phyloP scores from a whole-genome alignment of 1,140 invertebrate species.

The Psix sp. region DNA sequence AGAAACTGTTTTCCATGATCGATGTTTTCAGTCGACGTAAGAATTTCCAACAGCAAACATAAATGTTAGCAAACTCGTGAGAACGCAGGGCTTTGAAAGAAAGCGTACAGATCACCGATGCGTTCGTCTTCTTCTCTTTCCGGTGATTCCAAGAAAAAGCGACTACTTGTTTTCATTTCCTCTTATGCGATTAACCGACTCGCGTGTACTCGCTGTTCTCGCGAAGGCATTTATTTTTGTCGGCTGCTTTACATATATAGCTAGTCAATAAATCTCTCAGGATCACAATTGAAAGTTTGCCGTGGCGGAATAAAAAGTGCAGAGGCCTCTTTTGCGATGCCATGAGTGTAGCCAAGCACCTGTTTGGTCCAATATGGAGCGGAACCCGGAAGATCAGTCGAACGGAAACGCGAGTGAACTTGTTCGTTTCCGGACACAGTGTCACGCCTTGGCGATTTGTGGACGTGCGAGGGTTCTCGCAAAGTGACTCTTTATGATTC shows the following conservation, averaged over 20 bases:
- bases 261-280: constrained; percentile 15
- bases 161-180: constrained; percentile 74
- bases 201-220: constrained; percentile 39
- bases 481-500: constrained; percentile 39
- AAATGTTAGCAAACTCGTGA: constrained; percentile 60
- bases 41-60: constrained; percentile 38
- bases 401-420: constrained; percentile 40
- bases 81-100: constrained; percentile 61
- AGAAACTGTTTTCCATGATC: constrained; percentile 19
- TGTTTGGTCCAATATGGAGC: constrained; percentile 65
- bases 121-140: constrained; percentile 42
- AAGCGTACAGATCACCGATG: constrained; percentile 54
- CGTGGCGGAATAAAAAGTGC: constrained; percentile 12
- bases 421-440: constrained; percentile 9
- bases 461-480: neutral
- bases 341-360: constrained; percentile 62
- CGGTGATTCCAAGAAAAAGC: constrained; percentile 65
- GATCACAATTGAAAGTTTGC: neutral
- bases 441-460: constrained; percentile 6
- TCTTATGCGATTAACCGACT: constrained; percentile 73
- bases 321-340: constrained; percentile 23
- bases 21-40: constrained; percentile 41
- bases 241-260: constrained; percentile 46
- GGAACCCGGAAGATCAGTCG: constrained; percentile 61
- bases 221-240: constrained; percentile 37